Evolutionary conservation across 2,797 vertebrate species (phyloP).

Genomic region (Brachymystax lenok): DNA sequence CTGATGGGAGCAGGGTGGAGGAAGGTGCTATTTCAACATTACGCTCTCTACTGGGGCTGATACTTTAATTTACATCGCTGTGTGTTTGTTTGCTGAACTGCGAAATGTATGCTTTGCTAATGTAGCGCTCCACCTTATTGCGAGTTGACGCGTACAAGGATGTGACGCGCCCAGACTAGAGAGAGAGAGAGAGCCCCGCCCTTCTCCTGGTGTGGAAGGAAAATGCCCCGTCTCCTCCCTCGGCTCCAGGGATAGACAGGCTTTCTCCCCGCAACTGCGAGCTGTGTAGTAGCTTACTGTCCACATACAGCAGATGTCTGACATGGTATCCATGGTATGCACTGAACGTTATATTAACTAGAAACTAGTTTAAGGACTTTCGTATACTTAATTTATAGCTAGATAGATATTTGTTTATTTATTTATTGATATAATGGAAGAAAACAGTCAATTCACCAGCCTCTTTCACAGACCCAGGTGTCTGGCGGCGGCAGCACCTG

Average conservation of each 20-base stretch:
- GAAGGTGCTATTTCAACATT: not conserved
- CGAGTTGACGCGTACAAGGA: not conserved
- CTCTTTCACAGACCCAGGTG: constrained; percentile 63
- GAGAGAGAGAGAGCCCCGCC: constrained; percentile 46
- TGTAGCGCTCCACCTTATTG: not conserved
- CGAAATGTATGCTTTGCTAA: not conserved
- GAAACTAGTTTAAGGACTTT: not conserved
- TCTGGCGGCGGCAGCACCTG: constrained; percentile 82
- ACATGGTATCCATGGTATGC: constrained; percentile 28
- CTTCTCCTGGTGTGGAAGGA: constrained; percentile 26
- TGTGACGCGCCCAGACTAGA: not conserved
- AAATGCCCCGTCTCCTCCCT: constrained; percentile 21
- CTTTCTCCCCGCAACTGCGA: not conserved
- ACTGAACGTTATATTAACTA: constrained; percentile 34
- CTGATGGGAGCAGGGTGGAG: not conserved
- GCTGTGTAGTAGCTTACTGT: constrained; percentile 36
- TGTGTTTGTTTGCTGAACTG: not conserved
- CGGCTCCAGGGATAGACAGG: not conserved
- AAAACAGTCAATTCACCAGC: constrained; percentile 47
- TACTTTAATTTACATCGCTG: not conserved
- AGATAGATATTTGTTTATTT: not conserved
- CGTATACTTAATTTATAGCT: not conserved
- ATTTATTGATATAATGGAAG: constrained; percentile 59
- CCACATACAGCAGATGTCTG: not conserved
- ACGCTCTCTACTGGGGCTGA: not conserved